Conservation (phyloP, 2,113 vertebrate species). For the Polypterus senegalus region DNA sequence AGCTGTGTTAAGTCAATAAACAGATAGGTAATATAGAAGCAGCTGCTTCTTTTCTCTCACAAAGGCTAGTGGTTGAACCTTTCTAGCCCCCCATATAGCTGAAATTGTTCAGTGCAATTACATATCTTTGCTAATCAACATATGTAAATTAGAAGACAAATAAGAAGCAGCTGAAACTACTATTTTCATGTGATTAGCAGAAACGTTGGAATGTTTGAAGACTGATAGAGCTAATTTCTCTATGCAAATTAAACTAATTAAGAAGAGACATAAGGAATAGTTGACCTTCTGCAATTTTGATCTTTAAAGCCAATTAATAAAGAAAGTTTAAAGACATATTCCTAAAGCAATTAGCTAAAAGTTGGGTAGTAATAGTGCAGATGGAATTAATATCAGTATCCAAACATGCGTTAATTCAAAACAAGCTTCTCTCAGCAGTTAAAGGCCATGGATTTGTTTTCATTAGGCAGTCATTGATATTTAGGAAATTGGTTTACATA, state of each 20-base stretch:
- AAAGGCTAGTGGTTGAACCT: too few species aligned
- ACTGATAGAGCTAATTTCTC: constrained; percentile 31
- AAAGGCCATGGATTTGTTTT: too few species aligned
- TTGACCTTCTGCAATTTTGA: constrained; percentile 22
- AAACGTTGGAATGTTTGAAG: constrained; percentile 27
- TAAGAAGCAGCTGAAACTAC: constrained; percentile 12
- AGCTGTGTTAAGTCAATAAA: too few species aligned
- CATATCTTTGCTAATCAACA: constrained; percentile 19
- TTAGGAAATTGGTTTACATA: too few species aligned
- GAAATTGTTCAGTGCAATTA: too few species aligned
- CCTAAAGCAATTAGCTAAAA: constrained; percentile 17
- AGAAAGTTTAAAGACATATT: constrained; percentile 13
- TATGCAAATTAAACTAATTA: constrained; percentile 34
- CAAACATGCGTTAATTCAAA: neutral
- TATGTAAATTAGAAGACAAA: constrained; percentile 19
- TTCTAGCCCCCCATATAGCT: too few species aligned
- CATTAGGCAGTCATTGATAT: too few species aligned
- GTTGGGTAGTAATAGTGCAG: constrained; percentile 4
- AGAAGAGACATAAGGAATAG: constrained; percentile 19
- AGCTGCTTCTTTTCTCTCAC: too few species aligned
- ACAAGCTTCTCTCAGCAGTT: constrained; percentile 4
- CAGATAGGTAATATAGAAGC: too few species aligned
- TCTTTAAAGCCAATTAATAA: constrained; percentile 15
- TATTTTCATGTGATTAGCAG: constrained; percentile 25
- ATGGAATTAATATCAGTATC: neutral